Evolutionary conservation across 37 sponge, comb jelly and placozoan genomes (phyloP).

Genomic region (Bolinopsis microptera): DNA sequence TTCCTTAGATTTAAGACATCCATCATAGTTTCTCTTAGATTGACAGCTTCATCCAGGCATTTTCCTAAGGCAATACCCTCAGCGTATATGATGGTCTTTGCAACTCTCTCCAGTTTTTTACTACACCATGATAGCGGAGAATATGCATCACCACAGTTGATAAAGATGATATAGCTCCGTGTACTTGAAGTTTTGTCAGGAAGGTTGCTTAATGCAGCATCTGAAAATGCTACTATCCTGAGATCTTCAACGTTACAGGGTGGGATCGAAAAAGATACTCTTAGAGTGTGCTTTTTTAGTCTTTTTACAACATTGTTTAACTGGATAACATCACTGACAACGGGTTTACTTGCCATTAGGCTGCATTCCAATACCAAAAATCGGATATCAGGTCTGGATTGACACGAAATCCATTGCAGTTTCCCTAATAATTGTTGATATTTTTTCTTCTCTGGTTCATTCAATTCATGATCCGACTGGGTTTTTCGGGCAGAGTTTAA

Average conservation of each 20-base stretch:
- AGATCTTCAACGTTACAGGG: not conserved
- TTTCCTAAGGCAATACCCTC: not conserved
- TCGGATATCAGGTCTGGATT: not conserved
- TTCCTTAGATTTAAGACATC: not conserved
- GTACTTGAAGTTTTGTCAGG: not conserved
- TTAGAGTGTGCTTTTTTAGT: not conserved
- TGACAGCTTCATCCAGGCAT: not conserved
- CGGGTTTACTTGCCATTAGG: not conserved
- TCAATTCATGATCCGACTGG: not conserved
- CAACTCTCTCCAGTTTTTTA: constrained; percentile 5
- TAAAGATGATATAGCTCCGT: not conserved
- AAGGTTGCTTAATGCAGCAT: constrained; percentile 13
- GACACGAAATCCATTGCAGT: constrained; percentile 30
- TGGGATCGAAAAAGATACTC: not conserved
- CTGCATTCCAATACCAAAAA: not conserved
- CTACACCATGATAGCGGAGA: not conserved
- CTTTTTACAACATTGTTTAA: constrained; percentile 1
- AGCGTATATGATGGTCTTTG: not conserved
- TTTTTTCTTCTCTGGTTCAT: not conserved
- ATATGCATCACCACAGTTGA: not conserved
- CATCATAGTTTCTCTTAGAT: not conserved
- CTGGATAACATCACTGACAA: not conserved
- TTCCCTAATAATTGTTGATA: not conserved
- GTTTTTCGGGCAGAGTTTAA: not conserved
- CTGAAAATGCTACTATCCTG: not conserved